Percentiles rank a stretch among this genome's conserved stretches.
Evolutionary conservation across 2,797 vertebrate species (phyloP).

Genomic region (Garrulus glandarius): DNA sequence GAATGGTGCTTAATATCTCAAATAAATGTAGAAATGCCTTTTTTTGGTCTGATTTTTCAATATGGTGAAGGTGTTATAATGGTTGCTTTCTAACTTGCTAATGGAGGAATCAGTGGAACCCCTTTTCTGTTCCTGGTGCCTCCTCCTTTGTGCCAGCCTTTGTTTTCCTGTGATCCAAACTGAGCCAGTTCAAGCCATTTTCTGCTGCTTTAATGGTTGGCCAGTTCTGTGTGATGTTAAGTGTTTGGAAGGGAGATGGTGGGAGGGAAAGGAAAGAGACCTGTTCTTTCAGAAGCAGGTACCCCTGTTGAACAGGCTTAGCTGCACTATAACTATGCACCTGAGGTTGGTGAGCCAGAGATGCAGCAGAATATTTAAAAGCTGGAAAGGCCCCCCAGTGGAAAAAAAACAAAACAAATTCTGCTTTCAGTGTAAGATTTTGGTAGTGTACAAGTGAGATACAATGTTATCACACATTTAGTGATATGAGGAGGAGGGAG

Average conservation of each 20-base stretch:
- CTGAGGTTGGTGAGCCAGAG: neutral
- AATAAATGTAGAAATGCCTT: slow-evolving; percentile 57
- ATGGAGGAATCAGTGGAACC: neutral
- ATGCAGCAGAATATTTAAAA: neutral
- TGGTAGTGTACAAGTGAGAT: neutral
- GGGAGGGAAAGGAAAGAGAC: neutral
- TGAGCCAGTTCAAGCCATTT: neutral
- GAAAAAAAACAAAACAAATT: neutral
- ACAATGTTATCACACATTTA: fast-evolving
- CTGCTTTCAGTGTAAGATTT: neutral
- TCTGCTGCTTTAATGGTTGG: neutral
- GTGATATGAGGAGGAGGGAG: neutral
- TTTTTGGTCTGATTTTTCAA: slow-evolving; percentile 48
- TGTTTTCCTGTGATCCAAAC: neutral
- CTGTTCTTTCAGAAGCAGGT: neutral
- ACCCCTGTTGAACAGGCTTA: neutral
- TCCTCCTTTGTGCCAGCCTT: neutral
- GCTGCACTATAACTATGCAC: neutral
- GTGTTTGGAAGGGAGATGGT: neutral
- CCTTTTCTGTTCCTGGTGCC: neutral
- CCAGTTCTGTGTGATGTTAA: neutral
- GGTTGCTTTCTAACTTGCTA: neutral
- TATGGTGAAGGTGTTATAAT: neutral
- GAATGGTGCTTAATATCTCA: slow-evolving; percentile 57
- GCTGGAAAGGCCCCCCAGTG: neutral